Evolutionary conservation across 2,797 vertebrate genomes (phyloP).

Genomic region (Acrocephalus scirpaceus): DNA sequence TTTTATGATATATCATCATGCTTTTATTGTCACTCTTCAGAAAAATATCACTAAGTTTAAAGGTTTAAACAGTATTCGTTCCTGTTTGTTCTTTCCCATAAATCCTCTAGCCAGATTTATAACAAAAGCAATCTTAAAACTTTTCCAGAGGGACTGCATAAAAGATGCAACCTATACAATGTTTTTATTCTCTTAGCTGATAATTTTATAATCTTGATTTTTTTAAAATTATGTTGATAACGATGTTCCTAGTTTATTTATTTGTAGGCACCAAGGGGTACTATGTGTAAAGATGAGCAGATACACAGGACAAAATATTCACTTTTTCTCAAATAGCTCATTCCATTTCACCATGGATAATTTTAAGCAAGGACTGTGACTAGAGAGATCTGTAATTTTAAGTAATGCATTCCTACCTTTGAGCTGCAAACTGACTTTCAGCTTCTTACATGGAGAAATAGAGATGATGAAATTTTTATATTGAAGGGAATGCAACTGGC

Average conservation of each 20-base stretch:
- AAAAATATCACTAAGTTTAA: slow-evolving; percentile 5
- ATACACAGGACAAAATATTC: not conserved
- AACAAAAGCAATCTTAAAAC: not conserved
- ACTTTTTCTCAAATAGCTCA: not conserved
- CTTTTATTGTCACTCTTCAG: not conserved
- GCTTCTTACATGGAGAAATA: not conserved
- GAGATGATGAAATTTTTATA: not conserved
- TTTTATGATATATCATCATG: not conserved
- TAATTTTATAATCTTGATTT: not conserved
- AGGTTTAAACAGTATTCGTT: not conserved
- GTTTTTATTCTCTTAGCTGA: not conserved
- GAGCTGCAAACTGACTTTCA: not conserved
- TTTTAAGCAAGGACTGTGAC: not conserved
- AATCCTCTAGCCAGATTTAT: not conserved
- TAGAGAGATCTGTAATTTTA: not conserved
- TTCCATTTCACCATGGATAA: not conserved
- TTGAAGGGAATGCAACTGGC: not conserved
- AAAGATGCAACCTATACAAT: not conserved
- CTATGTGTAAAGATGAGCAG: not conserved
- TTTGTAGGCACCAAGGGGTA: not conserved
- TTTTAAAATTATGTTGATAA: not conserved
- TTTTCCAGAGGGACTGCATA: not conserved
- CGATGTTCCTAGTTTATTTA: not conserved
- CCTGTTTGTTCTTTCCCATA: not conserved
- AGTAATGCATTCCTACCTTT: not conserved